Evolutionary conservation across 2,113 vertebrate genomes (phyloP).

Genomic region (Heliornis fulica): DNA sequence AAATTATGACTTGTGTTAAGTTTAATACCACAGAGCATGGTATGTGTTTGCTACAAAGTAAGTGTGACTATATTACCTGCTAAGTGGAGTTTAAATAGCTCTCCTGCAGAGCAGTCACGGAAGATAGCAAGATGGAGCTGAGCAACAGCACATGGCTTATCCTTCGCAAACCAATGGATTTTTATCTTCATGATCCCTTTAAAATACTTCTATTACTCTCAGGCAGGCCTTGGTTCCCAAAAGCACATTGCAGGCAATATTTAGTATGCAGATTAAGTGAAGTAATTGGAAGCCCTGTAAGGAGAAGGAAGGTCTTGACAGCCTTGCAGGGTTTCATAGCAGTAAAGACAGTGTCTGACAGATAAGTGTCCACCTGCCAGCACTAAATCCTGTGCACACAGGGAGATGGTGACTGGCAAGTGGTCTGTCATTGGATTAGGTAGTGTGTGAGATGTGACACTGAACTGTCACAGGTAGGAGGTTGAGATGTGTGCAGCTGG

Average conservation of each 20-base stretch:
- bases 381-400: not conserved
- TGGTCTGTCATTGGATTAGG: fast-evolving
- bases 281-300: not conserved
- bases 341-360: not conserved
- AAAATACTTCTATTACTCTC: not conserved
- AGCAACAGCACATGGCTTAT: not conserved
- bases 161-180: not conserved
- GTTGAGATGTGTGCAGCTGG: not conserved
- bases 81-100: not conserved
- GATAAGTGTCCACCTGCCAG: not conserved
- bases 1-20: not conserved
- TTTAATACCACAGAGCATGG: not conserved
- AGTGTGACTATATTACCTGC: not conserved
- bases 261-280: not conserved
- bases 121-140: not conserved
- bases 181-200: not conserved
- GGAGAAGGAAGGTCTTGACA: not conserved
- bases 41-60: not conserved
- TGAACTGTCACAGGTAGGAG: not conserved
- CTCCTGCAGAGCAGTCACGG: not conserved
- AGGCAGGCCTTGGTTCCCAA: not conserved
- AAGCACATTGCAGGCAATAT: not conserved
- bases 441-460: not conserved
- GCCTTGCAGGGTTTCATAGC: not conserved
- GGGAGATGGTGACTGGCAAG: not conserved